A percentile compares a stretch with the other conserved stretches of the same genome.
These are phyloP conservation scores for Watsonalla binaria DNA, from an alignment of 2,888 invertebrate species.

Conservation along the genomic window DNA sequence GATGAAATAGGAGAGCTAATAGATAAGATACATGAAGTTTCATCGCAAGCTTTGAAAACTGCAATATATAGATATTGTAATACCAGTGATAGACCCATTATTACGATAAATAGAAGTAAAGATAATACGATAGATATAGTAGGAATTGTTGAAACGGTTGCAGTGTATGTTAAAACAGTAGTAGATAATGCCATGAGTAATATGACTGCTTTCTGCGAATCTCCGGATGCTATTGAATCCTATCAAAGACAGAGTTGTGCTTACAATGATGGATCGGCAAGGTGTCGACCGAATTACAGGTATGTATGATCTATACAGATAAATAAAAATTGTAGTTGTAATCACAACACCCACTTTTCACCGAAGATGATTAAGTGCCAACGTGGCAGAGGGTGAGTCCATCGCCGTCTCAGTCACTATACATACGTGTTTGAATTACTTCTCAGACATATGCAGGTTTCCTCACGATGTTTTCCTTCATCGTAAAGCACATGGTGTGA, in stretches of 20 bases:
- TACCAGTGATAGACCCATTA: not conserved
- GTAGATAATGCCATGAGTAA: constrained; percentile 37
- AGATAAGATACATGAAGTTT: constrained; percentile 39
- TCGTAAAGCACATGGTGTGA: no score
- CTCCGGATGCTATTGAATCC: constrained; percentile 25
- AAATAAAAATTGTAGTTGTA: no score
- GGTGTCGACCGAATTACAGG: constrained; percentile 21
- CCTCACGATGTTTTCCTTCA: no score
- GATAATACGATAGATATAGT: constrained; percentile 25
- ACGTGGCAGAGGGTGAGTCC: no score
- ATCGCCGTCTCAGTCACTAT: no score
- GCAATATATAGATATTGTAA: constrained; percentile 49
- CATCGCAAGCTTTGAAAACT: constrained; percentile 36
- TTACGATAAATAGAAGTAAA: not conserved
- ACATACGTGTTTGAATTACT: no score
- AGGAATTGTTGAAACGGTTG: constrained; percentile 34
- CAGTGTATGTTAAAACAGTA: constrained; percentile 31
- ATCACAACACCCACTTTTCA: no score
- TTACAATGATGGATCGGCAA: constrained; percentile 7
- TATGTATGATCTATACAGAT: no score
- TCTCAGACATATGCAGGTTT: no score
- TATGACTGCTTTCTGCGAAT: constrained; percentile 42
- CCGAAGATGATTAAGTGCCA: no score
- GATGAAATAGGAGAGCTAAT: constrained; percentile 39
- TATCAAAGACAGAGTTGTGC: constrained; percentile 32